Evolutionary conservation across 2,888 invertebrate species (phyloP).

Genomic region (Sussaba pulchella): DNA sequence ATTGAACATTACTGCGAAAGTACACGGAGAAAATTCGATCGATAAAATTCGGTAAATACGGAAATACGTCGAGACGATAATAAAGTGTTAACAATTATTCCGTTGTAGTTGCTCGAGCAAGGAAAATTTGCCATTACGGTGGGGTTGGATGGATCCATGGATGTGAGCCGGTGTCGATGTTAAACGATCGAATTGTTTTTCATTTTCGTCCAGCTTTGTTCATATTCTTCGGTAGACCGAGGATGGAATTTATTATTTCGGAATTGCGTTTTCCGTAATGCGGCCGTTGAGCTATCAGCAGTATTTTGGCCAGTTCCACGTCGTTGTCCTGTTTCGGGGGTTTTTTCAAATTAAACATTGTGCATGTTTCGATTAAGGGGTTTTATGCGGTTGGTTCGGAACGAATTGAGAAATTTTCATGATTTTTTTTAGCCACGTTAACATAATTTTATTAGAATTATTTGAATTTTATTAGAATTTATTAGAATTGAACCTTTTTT

Average conservation of each 20-base stretch:
- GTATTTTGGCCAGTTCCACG: slow-evolving; percentile 75
- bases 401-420: too few species aligned
- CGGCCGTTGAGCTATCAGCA: slow-evolving; percentile 75
- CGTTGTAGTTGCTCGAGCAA: too few species aligned
- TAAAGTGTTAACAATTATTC: slow-evolving; percentile 2
- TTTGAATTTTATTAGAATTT: too few species aligned
- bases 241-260: slow-evolving; percentile 90
- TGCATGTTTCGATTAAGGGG: too few species aligned
- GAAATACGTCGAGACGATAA: not conserved
- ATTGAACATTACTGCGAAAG: not conserved
- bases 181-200: not conserved
- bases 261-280: slow-evolving; percentile 88
- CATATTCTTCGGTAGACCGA: slow-evolving; percentile 91
- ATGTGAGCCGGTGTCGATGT: not conserved
- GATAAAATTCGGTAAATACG: slow-evolving; percentile 12
- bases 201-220: slow-evolving; percentile 88
- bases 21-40: slow-evolving; percentile 1
- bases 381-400: too few species aligned
- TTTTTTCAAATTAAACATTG: too few species aligned
- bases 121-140: too few species aligned
- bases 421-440: too few species aligned
- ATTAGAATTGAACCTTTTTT: too few species aligned
- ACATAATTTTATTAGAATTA: too few species aligned
- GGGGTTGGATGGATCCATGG: not conserved
- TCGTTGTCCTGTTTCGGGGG: slow-evolving; percentile 75